phyloP scores from a whole-genome alignment of 2,113 vertebrate genomes.

The Platysternon megacephalum region DNA sequence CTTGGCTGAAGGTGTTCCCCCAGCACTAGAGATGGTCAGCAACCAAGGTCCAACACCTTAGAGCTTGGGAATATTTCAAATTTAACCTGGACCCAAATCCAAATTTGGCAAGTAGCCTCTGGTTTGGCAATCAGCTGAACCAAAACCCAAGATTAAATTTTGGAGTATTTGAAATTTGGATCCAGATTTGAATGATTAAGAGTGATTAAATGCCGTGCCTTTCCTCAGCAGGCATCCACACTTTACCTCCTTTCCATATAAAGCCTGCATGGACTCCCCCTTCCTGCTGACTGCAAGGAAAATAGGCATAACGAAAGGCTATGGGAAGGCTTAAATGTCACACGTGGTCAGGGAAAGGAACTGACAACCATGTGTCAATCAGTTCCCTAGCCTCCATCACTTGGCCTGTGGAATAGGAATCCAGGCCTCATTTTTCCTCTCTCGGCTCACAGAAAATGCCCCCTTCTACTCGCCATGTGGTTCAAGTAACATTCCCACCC shows the following conservation, averaged over 20 bases:
- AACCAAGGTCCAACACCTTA: not conserved
- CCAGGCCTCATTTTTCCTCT: not conserved
- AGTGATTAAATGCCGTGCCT: not conserved
- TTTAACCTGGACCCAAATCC: not conserved
- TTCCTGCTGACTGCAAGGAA: not conserved
- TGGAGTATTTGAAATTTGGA: not conserved
- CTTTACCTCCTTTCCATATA: not conserved
- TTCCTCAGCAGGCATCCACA: not conserved
- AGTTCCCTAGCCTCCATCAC: no score
- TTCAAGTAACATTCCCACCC: no score
- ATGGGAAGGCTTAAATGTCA: not conserved
- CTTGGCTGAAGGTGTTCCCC: not conserved
- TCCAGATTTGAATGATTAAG: not conserved
- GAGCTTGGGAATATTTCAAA: not conserved
- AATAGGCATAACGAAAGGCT: not conserved
- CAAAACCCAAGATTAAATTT: not conserved
- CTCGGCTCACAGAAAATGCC: not conserved
- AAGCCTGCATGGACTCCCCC: not conserved
- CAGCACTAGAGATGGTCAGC: not conserved
- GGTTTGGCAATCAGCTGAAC: not conserved
- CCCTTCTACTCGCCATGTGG: no score
- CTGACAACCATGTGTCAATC: not conserved
- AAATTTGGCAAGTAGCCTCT: not conserved
- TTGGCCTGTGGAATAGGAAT: not conserved
- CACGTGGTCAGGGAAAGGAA: not conserved